These are phyloP conservation scores for Ennomos quercinarius DNA, from an alignment of 2,888 invertebrate species.

Conservation along the genomic window DNA sequence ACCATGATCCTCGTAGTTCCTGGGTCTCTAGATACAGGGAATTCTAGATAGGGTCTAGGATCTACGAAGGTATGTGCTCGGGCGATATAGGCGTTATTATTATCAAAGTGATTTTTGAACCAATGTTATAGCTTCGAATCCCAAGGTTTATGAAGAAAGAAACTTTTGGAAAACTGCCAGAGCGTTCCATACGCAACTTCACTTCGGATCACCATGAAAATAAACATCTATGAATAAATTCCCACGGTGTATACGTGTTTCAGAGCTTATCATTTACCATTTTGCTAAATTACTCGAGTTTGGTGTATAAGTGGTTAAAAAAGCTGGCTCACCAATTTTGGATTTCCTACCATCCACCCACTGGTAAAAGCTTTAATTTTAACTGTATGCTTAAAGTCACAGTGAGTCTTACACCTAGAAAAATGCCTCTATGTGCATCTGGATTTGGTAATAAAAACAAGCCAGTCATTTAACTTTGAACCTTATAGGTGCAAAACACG, in stretches of 20 bases:
- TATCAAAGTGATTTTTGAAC: not conserved
- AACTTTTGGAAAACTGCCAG: slow-evolving; percentile 66
- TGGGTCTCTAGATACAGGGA: too few species aligned
- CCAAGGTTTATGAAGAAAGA: slow-evolving; percentile 23
- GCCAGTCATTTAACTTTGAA: slow-evolving; percentile 10
- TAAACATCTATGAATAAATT: slow-evolving; percentile 82
- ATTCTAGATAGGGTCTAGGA: too few species aligned
- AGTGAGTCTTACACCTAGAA: not conserved
- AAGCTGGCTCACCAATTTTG: slow-evolving; percentile 95
- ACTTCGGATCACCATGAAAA: slow-evolving; percentile 65
- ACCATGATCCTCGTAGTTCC: too few species aligned
- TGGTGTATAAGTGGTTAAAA: slow-evolving; percentile 27
- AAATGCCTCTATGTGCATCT: not conserved
- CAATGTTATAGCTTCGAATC: slow-evolving; percentile 6
- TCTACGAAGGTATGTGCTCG: too few species aligned
- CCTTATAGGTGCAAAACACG: slow-evolving; percentile 72
- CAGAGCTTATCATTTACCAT: slow-evolving; percentile 44
- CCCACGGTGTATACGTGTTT: slow-evolving; percentile 57
- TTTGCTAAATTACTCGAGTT: slow-evolving; percentile 36
- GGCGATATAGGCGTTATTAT: too few species aligned
- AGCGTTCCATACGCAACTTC: slow-evolving; percentile 57
- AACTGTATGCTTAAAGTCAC: not conserved
- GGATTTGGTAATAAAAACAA: slow-evolving; percentile 2
- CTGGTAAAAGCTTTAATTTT: slow-evolving; percentile 74
- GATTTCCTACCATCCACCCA: slow-evolving; percentile 93